Conservation (phyloP, 2,888 invertebrate species). For the Brachypalpus laphriformis region DNA sequence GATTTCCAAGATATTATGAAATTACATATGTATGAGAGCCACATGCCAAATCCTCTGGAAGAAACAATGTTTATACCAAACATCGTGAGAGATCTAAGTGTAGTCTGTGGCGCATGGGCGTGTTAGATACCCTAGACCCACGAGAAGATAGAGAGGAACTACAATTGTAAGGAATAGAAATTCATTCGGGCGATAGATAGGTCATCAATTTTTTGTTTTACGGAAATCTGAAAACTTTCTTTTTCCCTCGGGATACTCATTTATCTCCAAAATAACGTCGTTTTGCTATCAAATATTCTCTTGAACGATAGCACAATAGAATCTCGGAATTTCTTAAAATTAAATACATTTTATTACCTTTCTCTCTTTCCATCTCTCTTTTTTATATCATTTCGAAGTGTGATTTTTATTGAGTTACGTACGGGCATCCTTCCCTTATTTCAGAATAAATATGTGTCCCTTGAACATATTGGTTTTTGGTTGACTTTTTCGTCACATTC, state of each 20-base stretch:
- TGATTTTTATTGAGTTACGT: slow-evolving; percentile 47
- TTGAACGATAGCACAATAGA: slow-evolving; percentile 3
- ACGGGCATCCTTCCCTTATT: slow-evolving; percentile 18
- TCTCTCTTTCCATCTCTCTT: not conserved
- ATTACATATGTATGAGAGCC: too few relatives aligned
- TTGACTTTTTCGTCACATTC: not conserved
- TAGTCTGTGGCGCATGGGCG: too few relatives aligned
- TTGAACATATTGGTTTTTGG: not conserved
- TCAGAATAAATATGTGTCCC: slow-evolving; percentile 8
- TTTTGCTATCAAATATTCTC: slow-evolving; percentile 14
- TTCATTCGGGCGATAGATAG: too few relatives aligned
- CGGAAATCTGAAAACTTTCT: not conserved
- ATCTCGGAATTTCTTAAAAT: slow-evolving; percentile 14
- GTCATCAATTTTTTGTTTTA: not conserved
- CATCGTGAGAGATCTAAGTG: too few relatives aligned
- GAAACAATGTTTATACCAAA: too few relatives aligned
- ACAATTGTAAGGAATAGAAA: too few relatives aligned
- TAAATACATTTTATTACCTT: slow-evolving; percentile 24
- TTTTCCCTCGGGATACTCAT: slow-evolving; percentile 3
- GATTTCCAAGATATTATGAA: too few relatives aligned
- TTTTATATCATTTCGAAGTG: not conserved
- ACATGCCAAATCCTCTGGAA: too few relatives aligned
- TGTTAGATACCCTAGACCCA: too few relatives aligned
- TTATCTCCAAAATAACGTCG: slow-evolving; percentile 24
- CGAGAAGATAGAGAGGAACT: too few relatives aligned